Evolutionary conservation across 2,113 vertebrate genomes (phyloP).

Genomic region (Lates calcarifer): DNA sequence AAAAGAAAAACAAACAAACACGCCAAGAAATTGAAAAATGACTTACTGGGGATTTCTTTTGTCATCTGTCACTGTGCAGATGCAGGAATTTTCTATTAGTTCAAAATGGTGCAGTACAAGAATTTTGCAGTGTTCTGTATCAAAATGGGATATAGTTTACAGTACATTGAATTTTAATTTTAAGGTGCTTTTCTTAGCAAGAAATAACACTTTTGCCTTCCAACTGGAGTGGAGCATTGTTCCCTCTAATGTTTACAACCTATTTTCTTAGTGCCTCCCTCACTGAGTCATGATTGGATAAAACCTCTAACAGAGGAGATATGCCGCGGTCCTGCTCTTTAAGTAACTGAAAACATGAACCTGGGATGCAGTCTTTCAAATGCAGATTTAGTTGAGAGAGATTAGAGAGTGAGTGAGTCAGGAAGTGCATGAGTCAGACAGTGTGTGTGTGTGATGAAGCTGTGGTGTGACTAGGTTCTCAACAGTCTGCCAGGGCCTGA

Average conservation of each 20-base stretch:
- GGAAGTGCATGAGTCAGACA: conserved; percentile 46
- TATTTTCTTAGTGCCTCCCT: neutral
- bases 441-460: conserved; percentile 34
- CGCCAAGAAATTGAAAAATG: no score
- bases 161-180: neutral
- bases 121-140: neutral
- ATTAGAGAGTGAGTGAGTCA: conserved; percentile 47
- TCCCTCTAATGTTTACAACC: conserved; percentile 2
- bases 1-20: neutral
- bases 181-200: neutral
- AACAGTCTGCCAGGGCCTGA: conserved; percentile 58
- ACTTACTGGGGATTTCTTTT: neutral
- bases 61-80: neutral
- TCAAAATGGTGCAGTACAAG: neutral
- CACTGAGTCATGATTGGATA: neutral
- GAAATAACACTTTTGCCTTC: neutral
- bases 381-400: conserved; percentile 34
- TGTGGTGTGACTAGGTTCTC: conserved; percentile 45
- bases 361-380: conserved; percentile 26
- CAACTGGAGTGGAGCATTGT: neutral
- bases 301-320: conserved; percentile 7
- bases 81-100: neutral
- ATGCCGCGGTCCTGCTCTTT: neutral
- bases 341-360: conserved; percentile 7
- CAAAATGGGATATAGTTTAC: neutral